Base-by-base conservation (phyloP, 2,113 vertebrate genomes). In the Platysternon megacephalum region DNA sequence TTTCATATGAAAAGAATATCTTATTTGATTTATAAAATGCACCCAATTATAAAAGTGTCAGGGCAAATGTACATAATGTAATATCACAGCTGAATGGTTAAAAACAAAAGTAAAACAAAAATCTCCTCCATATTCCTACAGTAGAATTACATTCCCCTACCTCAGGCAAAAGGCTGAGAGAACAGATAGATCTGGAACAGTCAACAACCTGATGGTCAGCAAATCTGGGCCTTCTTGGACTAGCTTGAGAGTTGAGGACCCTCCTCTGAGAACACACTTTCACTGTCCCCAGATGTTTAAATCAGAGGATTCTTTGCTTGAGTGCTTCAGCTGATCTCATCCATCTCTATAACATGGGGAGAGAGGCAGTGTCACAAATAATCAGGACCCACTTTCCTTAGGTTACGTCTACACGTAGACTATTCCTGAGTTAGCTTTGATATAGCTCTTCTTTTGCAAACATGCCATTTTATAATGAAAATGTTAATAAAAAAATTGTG, bases 391-490 rank as follows among this genome's bases (percentile, higher is more conserved):
- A 76, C 17, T 24, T 42, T 22, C 39, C 12, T 44, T 76, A 13
- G 42, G 6, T 17, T 19, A 68, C 4, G 35, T 68, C 35, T 39
- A 8, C 35, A n/a, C 35, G 4, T 35, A 17, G 32, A 65, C 61
- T 16, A 39, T 68, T 68, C 17, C 65, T 68, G 17, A n/a, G 65
- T 19, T 68, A 68, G 65, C 17, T 68, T 68, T 39, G 35, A 68
- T 19, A 8, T n/a, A 68, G 17, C 8, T 68, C 14, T 92, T 46
- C 52, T 68, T 76, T 94, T 93, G 84, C 49, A 92, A 91, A 81
- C 79, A 28, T 58, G 87, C 78, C 58, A 56, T 91, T 94, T 94
- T 95, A 93, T 90, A 88, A 58, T 91, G 42, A 86, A 95, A 44
- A 39, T 80, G 61, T 39, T 14, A 42, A 35, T 48, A 74, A 88